Evolutionary conservation across 2,113 vertebrate genomes (phyloP).

Genomic region (Urocolius indicus): DNA sequence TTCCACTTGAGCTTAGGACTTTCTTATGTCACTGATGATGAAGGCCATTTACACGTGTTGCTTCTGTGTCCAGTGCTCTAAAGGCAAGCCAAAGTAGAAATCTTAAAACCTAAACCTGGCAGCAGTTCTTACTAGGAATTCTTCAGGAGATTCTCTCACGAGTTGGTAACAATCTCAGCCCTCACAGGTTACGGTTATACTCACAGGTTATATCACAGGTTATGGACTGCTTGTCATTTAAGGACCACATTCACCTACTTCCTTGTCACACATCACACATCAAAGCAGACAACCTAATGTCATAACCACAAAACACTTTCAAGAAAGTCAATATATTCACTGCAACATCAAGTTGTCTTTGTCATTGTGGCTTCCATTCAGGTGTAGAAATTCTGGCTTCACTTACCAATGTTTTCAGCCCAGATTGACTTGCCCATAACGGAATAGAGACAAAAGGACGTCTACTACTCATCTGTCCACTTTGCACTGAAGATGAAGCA

Average conservation of each 20-base stretch:
- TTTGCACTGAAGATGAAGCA: background rate
- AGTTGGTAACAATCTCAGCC: background rate
- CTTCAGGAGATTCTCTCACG: background rate
- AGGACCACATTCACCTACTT: background rate
- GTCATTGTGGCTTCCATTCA: background rate
- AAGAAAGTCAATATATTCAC: rapidly evolving
- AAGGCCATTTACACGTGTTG: background rate
- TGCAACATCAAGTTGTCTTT: background rate
- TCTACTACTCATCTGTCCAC: background rate
- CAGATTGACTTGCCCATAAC: rapidly evolving
- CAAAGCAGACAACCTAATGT: background rate
- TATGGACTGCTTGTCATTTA: background rate
- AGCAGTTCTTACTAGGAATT: background rate
- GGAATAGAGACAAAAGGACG: background rate
- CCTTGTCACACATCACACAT: background rate
- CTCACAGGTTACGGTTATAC: too few relatives aligned
- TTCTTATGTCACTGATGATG: background rate
- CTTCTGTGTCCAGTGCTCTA: background rate
- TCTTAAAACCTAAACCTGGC: background rate
- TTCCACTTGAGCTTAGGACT: background rate
- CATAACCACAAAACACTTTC: background rate
- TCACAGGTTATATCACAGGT: too few relatives aligned
- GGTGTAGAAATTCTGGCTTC: background rate
- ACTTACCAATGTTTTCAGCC: background rate
- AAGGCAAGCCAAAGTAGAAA: background rate